A percentile compares a stretch with the other conserved stretches of the same genome.
Evolutionary conservation across 2,113 vertebrate species (phyloP).

Genomic region (Tauraco erythrolophus): DNA sequence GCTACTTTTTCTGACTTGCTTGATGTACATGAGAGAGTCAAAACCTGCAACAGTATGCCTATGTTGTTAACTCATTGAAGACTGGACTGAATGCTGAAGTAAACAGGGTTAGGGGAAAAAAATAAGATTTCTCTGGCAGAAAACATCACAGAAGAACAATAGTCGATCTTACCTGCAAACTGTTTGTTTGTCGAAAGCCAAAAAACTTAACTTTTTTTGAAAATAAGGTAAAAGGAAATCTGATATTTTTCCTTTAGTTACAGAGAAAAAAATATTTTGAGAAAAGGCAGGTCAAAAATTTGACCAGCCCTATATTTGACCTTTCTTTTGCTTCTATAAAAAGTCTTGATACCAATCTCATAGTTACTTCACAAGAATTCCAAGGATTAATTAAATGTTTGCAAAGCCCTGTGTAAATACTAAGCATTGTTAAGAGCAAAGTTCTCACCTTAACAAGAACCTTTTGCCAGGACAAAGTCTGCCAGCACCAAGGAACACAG

Average conservation of each 20-base stretch:
- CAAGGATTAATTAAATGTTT: slow-evolving; percentile 41
- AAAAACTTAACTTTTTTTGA: not conserved
- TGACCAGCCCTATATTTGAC: not conserved
- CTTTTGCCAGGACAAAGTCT: not conserved
- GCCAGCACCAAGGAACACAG: not conserved
- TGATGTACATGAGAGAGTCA: not conserved
- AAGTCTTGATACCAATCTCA: slow-evolving; percentile 19
- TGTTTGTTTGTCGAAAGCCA: not conserved
- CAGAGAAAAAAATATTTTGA: not conserved
- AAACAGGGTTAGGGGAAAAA: not conserved
- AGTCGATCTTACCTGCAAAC: not conserved
- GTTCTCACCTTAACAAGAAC: not conserved
- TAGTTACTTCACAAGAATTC: slow-evolving; percentile 7
- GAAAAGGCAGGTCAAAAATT: not conserved
- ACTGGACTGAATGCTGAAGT: not conserved
- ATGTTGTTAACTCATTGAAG: not conserved
- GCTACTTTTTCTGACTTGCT: not conserved
- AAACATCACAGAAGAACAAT: not conserved
- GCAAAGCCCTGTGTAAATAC: slow-evolving; percentile 19
- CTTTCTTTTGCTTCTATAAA: slow-evolving; percentile 11
- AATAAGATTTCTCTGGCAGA: not conserved
- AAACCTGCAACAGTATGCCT: not conserved
- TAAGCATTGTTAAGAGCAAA: not conserved
- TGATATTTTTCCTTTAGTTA: not conserved
- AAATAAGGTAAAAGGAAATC: not conserved